phyloP scores from a whole-genome alignment of 2,888 invertebrate species.

The Caenorhabditis uteleia region DNA sequence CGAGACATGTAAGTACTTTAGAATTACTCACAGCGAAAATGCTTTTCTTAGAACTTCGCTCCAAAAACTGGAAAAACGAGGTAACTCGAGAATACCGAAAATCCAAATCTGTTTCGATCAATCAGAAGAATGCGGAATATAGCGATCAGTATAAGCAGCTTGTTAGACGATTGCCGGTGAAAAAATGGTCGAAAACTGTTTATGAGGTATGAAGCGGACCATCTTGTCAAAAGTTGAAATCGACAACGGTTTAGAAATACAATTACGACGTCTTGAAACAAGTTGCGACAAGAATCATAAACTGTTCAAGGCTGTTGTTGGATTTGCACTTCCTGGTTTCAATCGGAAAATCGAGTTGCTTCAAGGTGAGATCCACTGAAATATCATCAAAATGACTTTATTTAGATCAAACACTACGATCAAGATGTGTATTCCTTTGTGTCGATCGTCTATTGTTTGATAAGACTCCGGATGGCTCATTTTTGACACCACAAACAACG shows the following conservation, averaged over 20 bases:
- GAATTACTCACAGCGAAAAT: not conserved
- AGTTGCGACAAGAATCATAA: constrained; percentile 11
- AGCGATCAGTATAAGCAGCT: constrained; percentile 10
- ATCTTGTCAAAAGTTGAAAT: constrained; percentile 1
- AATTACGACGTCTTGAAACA: constrained; percentile 16
- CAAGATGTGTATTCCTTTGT: constrained; percentile 29
- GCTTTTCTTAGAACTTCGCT: too few species aligned
- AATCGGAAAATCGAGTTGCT: constrained; percentile 1
- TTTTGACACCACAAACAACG: constrained; percentile 4
- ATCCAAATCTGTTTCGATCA: constrained; percentile 26
- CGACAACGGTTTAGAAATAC: constrained; percentile 7
- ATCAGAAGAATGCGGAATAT: constrained; percentile 10
- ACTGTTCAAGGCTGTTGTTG: not conserved
- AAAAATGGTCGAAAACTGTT: constrained; percentile 3
- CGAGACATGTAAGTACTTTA: constrained; percentile 8
- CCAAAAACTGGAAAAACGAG: constrained; percentile 33
- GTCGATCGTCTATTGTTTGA: constrained; percentile 11
- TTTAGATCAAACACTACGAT: constrained; percentile 25
- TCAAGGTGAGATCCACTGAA: too few species aligned
- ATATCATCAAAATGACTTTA: not conserved
- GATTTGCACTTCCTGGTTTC: not conserved
- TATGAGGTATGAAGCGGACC: too few species aligned
- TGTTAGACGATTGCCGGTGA: too few species aligned
- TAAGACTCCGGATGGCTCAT: constrained; percentile 5
- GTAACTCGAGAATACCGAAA: constrained; percentile 28